Base-by-base conservation (phyloP, 1,140 invertebrate genomes). In the Panulirus ornatus region DNA sequence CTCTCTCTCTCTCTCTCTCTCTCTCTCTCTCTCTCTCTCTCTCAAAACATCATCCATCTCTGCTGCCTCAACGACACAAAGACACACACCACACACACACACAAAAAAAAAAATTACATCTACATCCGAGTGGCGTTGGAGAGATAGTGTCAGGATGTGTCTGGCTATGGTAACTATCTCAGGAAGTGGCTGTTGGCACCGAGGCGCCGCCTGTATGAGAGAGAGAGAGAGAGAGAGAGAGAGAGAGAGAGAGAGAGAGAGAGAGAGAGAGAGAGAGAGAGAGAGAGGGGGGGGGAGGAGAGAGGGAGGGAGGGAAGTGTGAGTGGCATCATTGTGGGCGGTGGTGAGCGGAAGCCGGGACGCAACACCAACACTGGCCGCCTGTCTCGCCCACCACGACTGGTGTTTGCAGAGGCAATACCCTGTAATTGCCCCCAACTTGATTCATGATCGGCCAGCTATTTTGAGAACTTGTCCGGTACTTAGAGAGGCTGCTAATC, bases 341-440 rank as follows among this genome's bases (percentile, higher is more conserved):
- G 78, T 54, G 47, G 30, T 81, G 47, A 30, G 79, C 79, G 79
- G 79, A 82, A 82, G 54, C 51, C n/a, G 27, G 27, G 34, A n/a
- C 8, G 27, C 54, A 9, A 30, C 1, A 1, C 44, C 36, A 9
- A 82, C 79, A 82, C 58, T 58, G 79, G 34, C 27, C n/a, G 63
- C 63, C 79, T 82, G 79, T 82, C 3, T 51, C 27, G 22, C 79
- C 78, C 58, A 82, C 79, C 79, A n/a, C 27, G 79, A 51, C 47
- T 58, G 44, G 27, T 82, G 79, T 82, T 82, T 54, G 36, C 79
- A 58, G 54, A 82, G 44, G 79, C 79, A 82, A 82, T 82, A 82
- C 19, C 44, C 51, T 82, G 47, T 82, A 82, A 82, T 82, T 82
- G 79, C 27, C 79, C n/a, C 79, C 3, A 82, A 58, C 27, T 36